phyloP scores from a whole-genome alignment of 2,888 invertebrate species.

The Nezara viridula region DNA sequence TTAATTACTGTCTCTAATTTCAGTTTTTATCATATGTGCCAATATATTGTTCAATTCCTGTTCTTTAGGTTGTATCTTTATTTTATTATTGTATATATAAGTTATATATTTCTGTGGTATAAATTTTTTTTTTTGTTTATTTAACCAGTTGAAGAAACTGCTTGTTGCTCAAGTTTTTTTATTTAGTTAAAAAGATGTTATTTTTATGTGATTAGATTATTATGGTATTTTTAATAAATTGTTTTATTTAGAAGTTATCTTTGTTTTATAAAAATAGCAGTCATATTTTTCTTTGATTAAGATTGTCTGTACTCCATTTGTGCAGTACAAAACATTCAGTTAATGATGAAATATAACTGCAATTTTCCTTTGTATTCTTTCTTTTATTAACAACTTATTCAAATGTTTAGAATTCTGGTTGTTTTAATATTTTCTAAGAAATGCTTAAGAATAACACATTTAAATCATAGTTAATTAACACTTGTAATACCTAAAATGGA shows the following conservation, averaged over 20 bases:
- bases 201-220: slow-evolving; percentile 11
- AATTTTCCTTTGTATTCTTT: background rate
- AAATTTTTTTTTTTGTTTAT: background rate
- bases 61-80: background rate
- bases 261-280: background rate
- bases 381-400: background rate
- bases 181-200: slow-evolving; percentile 30
- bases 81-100: slow-evolving; percentile 8
- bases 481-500: too few species aligned
- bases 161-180: slow-evolving; percentile 19
- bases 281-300: background rate
- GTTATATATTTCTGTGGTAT: background rate
- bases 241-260: background rate
- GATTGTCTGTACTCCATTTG: background rate
- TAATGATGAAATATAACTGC: background rate
- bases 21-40: background rate
- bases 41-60: background rate
- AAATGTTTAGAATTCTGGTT: background rate
- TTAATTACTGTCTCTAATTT: background rate
- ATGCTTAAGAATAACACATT: too few species aligned
- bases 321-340: background rate
- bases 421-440: too few species aligned
- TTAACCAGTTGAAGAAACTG: background rate
- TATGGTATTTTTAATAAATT: slow-evolving; percentile 9
- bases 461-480: too few species aligned